These are phyloP conservation scores for Acanthosepion pharaonis DNA, from an alignment of 2,888 invertebrate species.

Conservation along the genomic window DNA sequence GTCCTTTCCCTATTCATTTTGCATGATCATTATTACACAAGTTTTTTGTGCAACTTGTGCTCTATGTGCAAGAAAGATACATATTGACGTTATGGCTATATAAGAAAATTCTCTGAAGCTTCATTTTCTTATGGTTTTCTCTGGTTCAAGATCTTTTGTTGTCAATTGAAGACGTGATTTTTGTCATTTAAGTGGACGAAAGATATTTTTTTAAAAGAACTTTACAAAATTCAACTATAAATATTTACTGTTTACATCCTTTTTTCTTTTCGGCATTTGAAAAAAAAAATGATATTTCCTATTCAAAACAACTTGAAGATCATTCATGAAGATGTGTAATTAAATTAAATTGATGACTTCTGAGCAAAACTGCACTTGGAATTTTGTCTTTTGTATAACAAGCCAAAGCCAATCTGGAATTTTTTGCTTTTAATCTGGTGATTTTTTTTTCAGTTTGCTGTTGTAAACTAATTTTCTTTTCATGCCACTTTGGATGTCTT, in stretches of 20 bases:
- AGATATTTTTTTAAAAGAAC: too few relatives aligned
- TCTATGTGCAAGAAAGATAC: not conserved
- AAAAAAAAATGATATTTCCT: not conserved
- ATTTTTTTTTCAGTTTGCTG: not conserved
- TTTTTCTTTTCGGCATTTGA: too few relatives aligned
- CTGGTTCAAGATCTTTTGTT: not conserved
- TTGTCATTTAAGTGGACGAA: too few relatives aligned
- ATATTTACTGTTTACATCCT: too few relatives aligned
- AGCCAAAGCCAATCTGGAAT: not conserved
- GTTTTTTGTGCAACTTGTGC: not conserved
- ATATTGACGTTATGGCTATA: not conserved
- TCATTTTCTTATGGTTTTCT: not conserved
- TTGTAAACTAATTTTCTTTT: not conserved
- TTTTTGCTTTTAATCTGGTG: not conserved
- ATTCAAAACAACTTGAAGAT: not conserved
- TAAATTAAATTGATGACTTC: not conserved
- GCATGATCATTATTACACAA: not conserved
- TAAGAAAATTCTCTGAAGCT: not conserved
- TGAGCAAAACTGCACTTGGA: not conserved
- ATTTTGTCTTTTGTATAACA: not conserved
- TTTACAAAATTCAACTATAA: too few relatives aligned
- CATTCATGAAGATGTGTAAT: not conserved
- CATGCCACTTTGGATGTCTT: not conserved
- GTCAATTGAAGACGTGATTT: not conserved
- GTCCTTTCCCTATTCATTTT: not conserved